A percentile compares a stretch with the other conserved stretches of the same genome.
Evolutionary conservation across 2,888 invertebrate genomes (phyloP).

Genomic region (Torymus auratus): DNA sequence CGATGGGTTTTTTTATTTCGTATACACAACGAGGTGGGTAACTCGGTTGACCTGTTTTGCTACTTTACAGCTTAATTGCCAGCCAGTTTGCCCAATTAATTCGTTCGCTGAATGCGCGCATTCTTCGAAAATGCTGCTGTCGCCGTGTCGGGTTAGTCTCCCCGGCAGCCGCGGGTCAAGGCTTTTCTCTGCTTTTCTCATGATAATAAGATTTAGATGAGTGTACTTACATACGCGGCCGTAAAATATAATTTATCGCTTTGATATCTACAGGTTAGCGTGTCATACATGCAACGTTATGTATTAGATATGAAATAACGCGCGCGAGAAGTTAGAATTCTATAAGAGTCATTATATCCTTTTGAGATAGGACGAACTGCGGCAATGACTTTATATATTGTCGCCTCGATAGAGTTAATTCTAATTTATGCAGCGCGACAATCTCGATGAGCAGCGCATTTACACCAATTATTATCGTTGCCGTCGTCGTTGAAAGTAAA

Average conservation of each 20-base stretch:
- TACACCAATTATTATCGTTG: slow-evolving; percentile 51
- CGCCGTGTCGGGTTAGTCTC: slow-evolving; percentile 20
- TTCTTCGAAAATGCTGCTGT: slow-evolving; percentile 20
- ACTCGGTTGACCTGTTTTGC: slow-evolving; percentile 28
- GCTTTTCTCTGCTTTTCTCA: slow-evolving; percentile 23
- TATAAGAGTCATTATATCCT: too few relatives aligned
- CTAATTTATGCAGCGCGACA: slow-evolving; percentile 43
- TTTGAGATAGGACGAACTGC: too few relatives aligned
- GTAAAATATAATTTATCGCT: slow-evolving; percentile 5
- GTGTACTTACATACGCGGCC: too few relatives aligned
- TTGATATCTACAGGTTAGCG: not conserved
- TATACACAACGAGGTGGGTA: too few relatives aligned
- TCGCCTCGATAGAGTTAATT: not conserved
- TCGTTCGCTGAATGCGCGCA: slow-evolving; percentile 11
- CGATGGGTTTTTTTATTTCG: not conserved
- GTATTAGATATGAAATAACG: too few relatives aligned
- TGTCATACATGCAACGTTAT: too few relatives aligned
- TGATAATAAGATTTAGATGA: slow-evolving; percentile 13
- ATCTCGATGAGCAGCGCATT: slow-evolving; percentile 33
- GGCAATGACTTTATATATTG: slow-evolving; percentile 19
- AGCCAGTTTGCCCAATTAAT: slow-evolving; percentile 17
- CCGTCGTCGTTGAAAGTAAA: slow-evolving; percentile 11
- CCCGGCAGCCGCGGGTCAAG: slow-evolving; percentile 18
- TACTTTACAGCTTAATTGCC: slow-evolving; percentile 29
- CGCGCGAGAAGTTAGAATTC: too few relatives aligned